These are phyloP conservation scores for Batillaria attramentaria DNA, from an alignment of 1,140 invertebrate species.

Conservation along the genomic window DNA sequence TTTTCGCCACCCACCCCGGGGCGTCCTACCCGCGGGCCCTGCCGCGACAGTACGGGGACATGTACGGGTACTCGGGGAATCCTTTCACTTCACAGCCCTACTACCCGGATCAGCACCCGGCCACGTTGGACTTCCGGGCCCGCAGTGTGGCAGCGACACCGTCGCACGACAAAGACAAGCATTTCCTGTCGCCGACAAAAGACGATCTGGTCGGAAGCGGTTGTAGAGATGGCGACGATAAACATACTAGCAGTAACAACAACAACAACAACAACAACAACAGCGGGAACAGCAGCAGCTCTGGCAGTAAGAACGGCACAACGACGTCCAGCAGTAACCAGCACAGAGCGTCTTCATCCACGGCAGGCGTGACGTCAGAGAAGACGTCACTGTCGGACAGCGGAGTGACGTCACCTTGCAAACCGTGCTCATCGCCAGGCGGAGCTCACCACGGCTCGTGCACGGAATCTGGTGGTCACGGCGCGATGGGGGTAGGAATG, in stretches of 20 bases:
- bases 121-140: conserved; percentile 23
- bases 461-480: conserved; percentile 13
- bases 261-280: conserved; percentile 17
- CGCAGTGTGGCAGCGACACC: not conserved
- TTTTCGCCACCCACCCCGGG: conserved; percentile 45
- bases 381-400: not conserved
- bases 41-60: conserved; percentile 34
- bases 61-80: conserved; percentile 36
- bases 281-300: not conserved
- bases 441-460: conserved; percentile 3
- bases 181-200: conserved; percentile 20
- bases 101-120: conserved; percentile 27
- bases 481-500: conserved; percentile 36
- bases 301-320: not conserved
- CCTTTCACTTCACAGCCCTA: conserved; percentile 25
- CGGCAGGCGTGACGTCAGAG: not conserved
- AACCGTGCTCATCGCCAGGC: not conserved
- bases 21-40: conserved; percentile 36
- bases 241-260: conserved; percentile 7
- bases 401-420: not conserved
- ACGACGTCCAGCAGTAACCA: not conserved
- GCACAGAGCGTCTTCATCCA: no score
- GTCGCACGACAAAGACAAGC: conserved; percentile 21
- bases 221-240: not conserved
- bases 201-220: not conserved